Base-by-base conservation (phyloP, 2,797 vertebrate genomes). In the Tokudaia tokunoshimensis region DNA sequence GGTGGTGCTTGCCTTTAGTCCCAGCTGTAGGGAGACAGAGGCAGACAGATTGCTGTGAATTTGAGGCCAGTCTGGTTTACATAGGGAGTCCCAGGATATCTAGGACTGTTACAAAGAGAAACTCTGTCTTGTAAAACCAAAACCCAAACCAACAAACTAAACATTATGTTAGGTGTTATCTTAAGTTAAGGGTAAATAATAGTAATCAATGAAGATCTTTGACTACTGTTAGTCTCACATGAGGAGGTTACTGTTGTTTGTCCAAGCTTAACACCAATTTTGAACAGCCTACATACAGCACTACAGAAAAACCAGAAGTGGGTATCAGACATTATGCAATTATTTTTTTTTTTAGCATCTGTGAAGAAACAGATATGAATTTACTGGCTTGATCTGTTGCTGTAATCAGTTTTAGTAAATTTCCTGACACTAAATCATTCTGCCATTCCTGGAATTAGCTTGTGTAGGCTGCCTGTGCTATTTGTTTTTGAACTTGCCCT, bases 371-470 rank as follows among this genome's bases (percentile, higher is more conserved):
- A 67, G 74, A 78, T 59, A 61, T 57, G 17, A 74, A 37, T 94
- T 95, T 89, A 92, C n/a, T 90, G 91, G 34, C 76, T 92, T 92
- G 72, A 84, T 24, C 47, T 96, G 41, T 63, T 85, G 92, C 85
- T 89, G 37, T 81, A 93, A 70, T 94, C 29, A 80, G 29, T 76
- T 83, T 95, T 65, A 65, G 75, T 86, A 37, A 94, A 94, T 89
- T 91, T 93, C 55, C 22, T 96, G 70, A 96, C 81, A 86, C 55
- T 78, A 34, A 82, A 65, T 91, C 52, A 81, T 82, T 82, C 13
- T 96, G 19, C 0, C 4, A n/a, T 86, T 92, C 47, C 14, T 82
- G 44, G 55, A 95, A 86, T 86, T 89, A 82, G 96, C 12, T 1
- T 13, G 6, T 94, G 19, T 81, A 74, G 61, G 37, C 90, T 44